Percentiles rank a stretch among this genome's conserved stretches.
These are phyloP conservation scores for Amorpha juglandis DNA, from an alignment of 2,888 invertebrate species.

Conservation along the genomic window DNA sequence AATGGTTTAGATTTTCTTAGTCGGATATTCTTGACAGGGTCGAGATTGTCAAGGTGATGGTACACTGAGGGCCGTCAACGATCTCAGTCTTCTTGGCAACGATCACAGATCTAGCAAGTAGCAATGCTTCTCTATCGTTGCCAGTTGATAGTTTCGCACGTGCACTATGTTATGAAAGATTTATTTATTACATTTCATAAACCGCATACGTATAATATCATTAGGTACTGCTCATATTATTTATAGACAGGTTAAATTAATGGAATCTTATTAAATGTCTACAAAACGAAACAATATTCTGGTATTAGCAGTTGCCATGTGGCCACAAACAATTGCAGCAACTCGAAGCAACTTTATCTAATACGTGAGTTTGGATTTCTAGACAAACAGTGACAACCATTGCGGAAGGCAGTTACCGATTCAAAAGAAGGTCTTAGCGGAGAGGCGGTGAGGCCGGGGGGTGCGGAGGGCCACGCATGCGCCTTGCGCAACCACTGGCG, in stretches of 20 bases:
- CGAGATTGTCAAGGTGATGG: no score
- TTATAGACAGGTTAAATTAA: neutral
- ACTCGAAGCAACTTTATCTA: conserved; percentile 31
- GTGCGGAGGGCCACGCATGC: conserved; percentile 58
- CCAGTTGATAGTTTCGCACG: no score
- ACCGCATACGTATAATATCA: no score
- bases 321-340: conserved; percentile 4
- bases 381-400: conserved; percentile 46
- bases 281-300: neutral
- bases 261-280: neutral
- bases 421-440: conserved; percentile 60
- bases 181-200: neutral
- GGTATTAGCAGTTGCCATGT: neutral
- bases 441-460: conserved; percentile 39
- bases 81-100: no score
- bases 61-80: no score
- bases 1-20: neutral
- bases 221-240: no score
- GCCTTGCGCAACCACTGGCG: conserved; percentile 75
- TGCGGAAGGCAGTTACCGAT: conserved; percentile 58
- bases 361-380: conserved; percentile 35
- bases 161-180: no score
- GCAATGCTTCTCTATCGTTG: no score
- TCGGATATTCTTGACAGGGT: no score
- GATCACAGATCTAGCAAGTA: no score